These are phyloP conservation scores for Phoenicopterus ruber DNA, from an alignment of 2,113 vertebrate species.

Conservation along the genomic window DNA sequence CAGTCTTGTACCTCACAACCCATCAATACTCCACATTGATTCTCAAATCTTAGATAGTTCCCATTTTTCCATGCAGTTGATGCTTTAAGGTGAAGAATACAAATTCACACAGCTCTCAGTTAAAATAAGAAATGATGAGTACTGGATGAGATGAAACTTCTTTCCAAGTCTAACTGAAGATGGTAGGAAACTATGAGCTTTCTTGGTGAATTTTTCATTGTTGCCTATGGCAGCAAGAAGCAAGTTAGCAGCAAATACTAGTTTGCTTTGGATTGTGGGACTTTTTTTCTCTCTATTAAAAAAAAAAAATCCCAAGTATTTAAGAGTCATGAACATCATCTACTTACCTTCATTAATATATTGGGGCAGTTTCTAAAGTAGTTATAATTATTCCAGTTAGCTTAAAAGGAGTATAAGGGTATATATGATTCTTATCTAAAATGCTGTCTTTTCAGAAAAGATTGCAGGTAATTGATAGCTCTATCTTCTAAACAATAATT, in stretches of 20 bases:
- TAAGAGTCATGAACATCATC: background rate
- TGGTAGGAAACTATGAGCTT: background rate
- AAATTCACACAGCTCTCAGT: background rate
- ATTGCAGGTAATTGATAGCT: background rate
- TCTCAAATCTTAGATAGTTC: background rate
- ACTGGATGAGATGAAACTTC: background rate
- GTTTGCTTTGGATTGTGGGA: background rate
- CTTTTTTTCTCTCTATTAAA: background rate
- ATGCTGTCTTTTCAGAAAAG: background rate
- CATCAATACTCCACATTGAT: background rate
- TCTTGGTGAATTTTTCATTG: background rate
- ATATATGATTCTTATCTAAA: background rate
- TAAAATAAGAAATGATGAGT: background rate
- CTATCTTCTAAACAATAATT: background rate
- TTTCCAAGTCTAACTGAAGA: background rate
- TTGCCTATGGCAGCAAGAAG: background rate
- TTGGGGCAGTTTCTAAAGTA: background rate
- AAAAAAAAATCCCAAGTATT: background rate
- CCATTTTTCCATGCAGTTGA: background rate
- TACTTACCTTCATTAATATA: background rate
- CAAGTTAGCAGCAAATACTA: background rate
- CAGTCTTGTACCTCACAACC: background rate
- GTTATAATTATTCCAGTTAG: background rate
- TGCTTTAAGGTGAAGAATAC: background rate
- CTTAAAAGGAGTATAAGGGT: background rate